Evolutionary conservation across 1,140 invertebrate species (phyloP).

Genomic region (Lepidotrigona ventralis): DNA sequence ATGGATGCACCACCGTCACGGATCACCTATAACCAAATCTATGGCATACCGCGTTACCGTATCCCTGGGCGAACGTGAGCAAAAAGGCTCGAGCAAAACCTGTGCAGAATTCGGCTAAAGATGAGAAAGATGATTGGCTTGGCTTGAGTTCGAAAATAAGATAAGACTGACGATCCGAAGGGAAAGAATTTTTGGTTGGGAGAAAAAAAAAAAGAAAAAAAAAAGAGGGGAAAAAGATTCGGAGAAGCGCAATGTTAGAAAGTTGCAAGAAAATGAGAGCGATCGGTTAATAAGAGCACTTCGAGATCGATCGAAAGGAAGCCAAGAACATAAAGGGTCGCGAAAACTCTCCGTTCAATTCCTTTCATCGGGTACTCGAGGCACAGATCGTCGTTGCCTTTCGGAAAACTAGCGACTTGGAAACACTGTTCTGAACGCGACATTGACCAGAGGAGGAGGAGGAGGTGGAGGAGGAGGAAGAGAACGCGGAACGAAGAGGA

Average conservation of each 20-base stretch:
- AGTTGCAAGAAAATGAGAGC: too few relatives aligned
- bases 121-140: too few relatives aligned
- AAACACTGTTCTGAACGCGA: background rate
- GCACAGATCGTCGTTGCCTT: background rate
- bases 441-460: too few relatives aligned
- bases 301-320: background rate
- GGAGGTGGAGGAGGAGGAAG: too few relatives aligned
- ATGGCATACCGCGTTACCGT: slow-evolving; percentile 63
- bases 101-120: background rate
- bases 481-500: background rate
- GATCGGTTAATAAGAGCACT: background rate
- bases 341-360: background rate
- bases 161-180: too few relatives aligned
- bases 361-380: background rate
- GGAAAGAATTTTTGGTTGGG: background rate
- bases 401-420: background rate
- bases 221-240: too few relatives aligned
- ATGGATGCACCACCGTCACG: slow-evolving; percentile 14
- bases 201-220: background rate
- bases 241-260: too few relatives aligned
- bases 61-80: slow-evolving; percentile 41
- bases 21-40: slow-evolving; percentile 64
- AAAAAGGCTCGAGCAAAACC: background rate
- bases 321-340: background rate
- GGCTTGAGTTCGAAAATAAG: background rate